These are phyloP conservation scores for Magallana gigas DNA, from an alignment of 1,140 invertebrate species.

Conservation along the genomic window DNA sequence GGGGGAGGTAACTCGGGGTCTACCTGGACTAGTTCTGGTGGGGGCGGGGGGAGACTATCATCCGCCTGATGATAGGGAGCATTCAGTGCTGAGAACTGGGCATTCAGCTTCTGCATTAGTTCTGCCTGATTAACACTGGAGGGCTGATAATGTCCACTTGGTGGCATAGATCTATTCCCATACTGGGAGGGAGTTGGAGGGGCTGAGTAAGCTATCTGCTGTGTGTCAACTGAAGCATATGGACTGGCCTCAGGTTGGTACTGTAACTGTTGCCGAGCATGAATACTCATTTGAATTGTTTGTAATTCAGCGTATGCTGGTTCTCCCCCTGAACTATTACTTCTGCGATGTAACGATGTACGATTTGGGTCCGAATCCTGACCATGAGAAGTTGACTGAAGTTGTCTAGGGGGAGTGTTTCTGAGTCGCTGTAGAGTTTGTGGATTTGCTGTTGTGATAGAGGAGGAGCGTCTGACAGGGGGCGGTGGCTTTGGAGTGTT, in stretches of 20 bases:
- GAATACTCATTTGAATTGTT: slow-evolving; percentile 68
- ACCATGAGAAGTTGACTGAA: slow-evolving; percentile 40
- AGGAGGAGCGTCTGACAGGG: slow-evolving; percentile 91
- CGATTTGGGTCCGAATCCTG: background rate
- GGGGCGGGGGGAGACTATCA: slow-evolving; percentile 33
- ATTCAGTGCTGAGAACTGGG: slow-evolving; percentile 82
- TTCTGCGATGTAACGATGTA: slow-evolving; percentile 42
- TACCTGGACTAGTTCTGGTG: slow-evolving; percentile 38
- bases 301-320: slow-evolving; percentile 69
- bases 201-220: slow-evolving; percentile 42
- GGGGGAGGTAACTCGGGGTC: slow-evolving; percentile 70
- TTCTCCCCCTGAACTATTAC: slow-evolving; percentile 53
- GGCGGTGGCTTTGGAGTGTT: slow-evolving; percentile 88
- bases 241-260: slow-evolving; percentile 38
- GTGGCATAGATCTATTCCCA: slow-evolving; percentile 42
- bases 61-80: slow-evolving; percentile 30
- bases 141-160: slow-evolving; percentile 50
- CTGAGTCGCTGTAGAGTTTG: slow-evolving; percentile 55
- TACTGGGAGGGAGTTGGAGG: slow-evolving; percentile 57
- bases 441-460: slow-evolving; percentile 83
- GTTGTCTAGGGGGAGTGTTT: slow-evolving; percentile 64
- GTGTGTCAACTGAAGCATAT: slow-evolving; percentile 44
- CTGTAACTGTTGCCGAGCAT: slow-evolving; percentile 52
- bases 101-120: slow-evolving; percentile 88
- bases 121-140: slow-evolving; percentile 59